These are phyloP conservation scores for Bombus affinis DNA, from an alignment of 1,140 invertebrate species.

Conservation along the genomic window DNA sequence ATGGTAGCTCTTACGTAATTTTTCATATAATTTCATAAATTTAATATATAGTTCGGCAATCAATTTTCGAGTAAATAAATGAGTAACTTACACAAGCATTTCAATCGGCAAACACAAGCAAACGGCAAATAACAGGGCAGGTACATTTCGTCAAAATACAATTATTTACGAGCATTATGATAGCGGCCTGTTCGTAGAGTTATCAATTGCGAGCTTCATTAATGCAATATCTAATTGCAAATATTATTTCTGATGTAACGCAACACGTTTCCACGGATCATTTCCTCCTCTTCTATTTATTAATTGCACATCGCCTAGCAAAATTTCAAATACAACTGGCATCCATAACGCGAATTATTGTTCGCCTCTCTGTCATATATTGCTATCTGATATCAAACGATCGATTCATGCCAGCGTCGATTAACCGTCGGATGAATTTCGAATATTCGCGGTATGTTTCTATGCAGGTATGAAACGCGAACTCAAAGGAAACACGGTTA, in stretches of 20 bases:
- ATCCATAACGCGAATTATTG: not conserved
- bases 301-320: not conserved
- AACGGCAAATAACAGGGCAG: not conserved
- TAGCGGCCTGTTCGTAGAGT: not conserved
- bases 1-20: too few species aligned
- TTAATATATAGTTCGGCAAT: not conserved
- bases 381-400: not conserved
- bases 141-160: not conserved
- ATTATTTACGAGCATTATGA: constrained; percentile 9
- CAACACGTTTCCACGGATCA: not conserved
- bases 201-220: not conserved
- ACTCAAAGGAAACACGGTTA: not conserved
- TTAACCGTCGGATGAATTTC: not conserved
- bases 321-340: not conserved
- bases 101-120: not conserved
- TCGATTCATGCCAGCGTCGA: not conserved
- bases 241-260: not conserved
- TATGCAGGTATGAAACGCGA: not conserved
- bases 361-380: not conserved
- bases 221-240: constrained; percentile 1
- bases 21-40: too few species aligned
- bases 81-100: not conserved
- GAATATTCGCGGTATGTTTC: constrained; percentile 2
- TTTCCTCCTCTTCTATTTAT: not conserved
- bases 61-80: not conserved